Percentiles rank a stretch among this genome's conserved stretches.
Conservation (phyloP, 2,113 vertebrate genomes). For the Halichoerus grypus region DNA sequence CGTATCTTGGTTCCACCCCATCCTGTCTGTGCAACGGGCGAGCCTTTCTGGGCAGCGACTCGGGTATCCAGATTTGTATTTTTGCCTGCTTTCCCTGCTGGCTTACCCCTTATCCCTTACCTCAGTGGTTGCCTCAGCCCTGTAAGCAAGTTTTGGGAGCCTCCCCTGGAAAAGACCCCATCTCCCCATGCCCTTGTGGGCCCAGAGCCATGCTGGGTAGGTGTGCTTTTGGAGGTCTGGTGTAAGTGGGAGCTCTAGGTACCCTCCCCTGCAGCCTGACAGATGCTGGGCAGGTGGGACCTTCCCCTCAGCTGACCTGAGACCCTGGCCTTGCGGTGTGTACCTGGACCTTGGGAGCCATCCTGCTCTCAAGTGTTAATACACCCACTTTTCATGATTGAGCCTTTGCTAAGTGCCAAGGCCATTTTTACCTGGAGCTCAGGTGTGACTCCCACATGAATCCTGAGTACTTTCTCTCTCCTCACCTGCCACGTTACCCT, state of each 20-base stretch:
- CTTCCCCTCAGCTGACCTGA: neutral
- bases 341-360: neutral
- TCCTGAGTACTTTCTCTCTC: neutral
- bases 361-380: neutral
- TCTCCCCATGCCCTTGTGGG: neutral
- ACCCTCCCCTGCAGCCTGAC: neutral
- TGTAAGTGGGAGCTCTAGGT: neutral
- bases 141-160: neutral
- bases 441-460: neutral
- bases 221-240: neutral
- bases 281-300: neutral
- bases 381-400: neutral
- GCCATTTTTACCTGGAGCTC: neutral
- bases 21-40: too few relatives aligned
- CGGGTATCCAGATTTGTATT: neutral
- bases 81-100: neutral
- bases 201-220: neutral
- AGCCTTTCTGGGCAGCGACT: neutral
- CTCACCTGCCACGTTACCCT: neutral
- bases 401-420: neutral
- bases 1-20: neutral
- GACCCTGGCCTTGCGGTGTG: neutral
- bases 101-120: neutral
- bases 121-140: neutral
- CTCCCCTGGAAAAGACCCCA: neutral